These are phyloP conservation scores for Perithous albicinctus DNA, from an alignment of 2,888 invertebrate genomes.

Conservation along the genomic window DNA sequence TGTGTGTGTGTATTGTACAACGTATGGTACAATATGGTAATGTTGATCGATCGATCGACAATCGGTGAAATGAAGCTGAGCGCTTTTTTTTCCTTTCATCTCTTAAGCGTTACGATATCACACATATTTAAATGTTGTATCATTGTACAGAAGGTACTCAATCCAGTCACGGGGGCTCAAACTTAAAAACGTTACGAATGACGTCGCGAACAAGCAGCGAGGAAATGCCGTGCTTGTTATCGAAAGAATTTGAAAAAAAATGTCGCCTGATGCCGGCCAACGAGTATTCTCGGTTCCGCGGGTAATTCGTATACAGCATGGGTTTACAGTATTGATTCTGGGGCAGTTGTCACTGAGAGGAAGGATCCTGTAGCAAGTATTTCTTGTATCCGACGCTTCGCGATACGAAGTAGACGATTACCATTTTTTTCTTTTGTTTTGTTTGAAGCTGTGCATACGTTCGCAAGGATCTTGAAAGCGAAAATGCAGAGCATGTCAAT, in stretches of 20 bases:
- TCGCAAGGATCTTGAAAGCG: not conserved
- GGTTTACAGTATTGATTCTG: slow-evolving; percentile 51
- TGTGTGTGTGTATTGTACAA: slow-evolving; percentile 44
- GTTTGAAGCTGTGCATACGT: slow-evolving; percentile 7
- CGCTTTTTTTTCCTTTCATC: slow-evolving; percentile 25
- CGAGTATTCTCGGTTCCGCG: slow-evolving; percentile 31
- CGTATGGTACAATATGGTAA: slow-evolving; percentile 43
- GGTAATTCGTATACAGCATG: slow-evolving; percentile 62
- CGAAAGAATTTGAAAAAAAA: too few species aligned
- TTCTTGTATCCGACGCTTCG: not conserved
- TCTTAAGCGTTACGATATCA: slow-evolving; percentile 31
- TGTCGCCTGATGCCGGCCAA: not conserved
- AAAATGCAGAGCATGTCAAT: slow-evolving; percentile 5
- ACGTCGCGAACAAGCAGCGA: too few species aligned
- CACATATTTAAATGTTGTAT: slow-evolving; percentile 32
- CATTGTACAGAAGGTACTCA: slow-evolving; percentile 53
- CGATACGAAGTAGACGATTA: slow-evolving; percentile 1
- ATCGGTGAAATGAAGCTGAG: slow-evolving; percentile 29
- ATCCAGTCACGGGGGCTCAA: slow-evolving; percentile 5
- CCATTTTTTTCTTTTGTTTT: slow-evolving; percentile 16
- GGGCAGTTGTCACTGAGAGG: slow-evolving; percentile 62
- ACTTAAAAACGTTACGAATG: not conserved
- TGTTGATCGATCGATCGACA: slow-evolving; percentile 37
- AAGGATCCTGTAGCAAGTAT: slow-evolving; percentile 43
- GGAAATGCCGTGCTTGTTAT: not conserved